A percentile compares a stretch with the other conserved stretches of the same genome.
phyloP scores from a whole-genome alignment of 1,140 invertebrate genomes.

The Palaemon carinicauda region DNA sequence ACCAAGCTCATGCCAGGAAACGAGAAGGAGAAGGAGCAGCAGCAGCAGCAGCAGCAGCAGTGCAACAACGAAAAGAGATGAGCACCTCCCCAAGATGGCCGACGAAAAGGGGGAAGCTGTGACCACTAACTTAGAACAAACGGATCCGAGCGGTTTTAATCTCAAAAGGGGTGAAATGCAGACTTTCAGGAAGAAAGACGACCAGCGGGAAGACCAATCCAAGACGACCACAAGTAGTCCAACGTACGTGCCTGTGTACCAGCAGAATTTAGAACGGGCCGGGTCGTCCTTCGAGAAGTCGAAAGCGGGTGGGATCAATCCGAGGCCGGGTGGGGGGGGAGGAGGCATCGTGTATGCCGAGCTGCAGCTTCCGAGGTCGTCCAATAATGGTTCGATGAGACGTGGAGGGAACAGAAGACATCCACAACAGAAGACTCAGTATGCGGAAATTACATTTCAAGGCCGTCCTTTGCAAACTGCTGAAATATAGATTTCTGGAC shows the following conservation, averaged over 20 bases:
- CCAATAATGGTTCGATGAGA: constrained; percentile 62
- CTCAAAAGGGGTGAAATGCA: constrained; percentile 12
- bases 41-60: constrained; percentile 37
- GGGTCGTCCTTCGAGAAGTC: background rate
- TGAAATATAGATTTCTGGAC: constrained; percentile 9
- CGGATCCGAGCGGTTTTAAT: background rate
- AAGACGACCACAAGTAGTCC: constrained; percentile 21
- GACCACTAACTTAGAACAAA: background rate
- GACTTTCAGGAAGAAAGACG: constrained; percentile 25
- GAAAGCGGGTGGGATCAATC: background rate
- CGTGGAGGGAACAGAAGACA: background rate
- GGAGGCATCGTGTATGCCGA: constrained; percentile 60
- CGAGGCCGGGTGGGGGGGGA: background rate
- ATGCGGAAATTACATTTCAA: constrained; percentile 47
- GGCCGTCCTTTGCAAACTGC: constrained; percentile 32
- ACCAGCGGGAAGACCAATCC: background rate
- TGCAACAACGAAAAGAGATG: constrained; percentile 27
- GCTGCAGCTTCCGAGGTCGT: constrained; percentile 61
- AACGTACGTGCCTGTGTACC: constrained; percentile 39
- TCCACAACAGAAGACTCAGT: constrained; percentile 33
- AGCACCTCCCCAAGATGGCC: background rate
- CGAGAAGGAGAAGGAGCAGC: constrained; percentile 35
- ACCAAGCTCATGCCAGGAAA: constrained; percentile 35
- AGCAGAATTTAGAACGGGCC: background rate
- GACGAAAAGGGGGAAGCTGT: background rate